Conservation (phyloP, 2,113 vertebrate species). For the Protomyctophum bolini region DNA sequence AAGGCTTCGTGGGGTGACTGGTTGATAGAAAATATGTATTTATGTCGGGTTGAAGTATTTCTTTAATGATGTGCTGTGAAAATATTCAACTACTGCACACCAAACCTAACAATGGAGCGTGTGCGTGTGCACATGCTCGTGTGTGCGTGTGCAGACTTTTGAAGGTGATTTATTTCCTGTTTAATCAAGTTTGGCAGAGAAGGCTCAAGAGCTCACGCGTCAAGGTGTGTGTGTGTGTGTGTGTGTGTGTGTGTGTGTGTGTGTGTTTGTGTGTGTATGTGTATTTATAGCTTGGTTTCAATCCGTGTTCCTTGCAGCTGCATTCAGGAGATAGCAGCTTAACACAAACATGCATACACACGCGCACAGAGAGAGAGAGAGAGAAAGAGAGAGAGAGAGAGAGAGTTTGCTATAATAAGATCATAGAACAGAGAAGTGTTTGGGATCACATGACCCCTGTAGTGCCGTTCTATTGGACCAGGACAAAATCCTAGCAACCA, state of each 20-base stretch:
- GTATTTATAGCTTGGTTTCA: slow-evolving; percentile 68
- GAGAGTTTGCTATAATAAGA: too few species aligned
- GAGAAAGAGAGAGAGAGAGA: too few species aligned
- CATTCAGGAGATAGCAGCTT: slow-evolving; percentile 63
- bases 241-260: slow-evolving; percentile 45
- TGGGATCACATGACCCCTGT: too few species aligned
- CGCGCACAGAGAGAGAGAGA: too few species aligned
- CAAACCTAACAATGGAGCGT: not conserved
- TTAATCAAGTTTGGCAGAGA: slow-evolving; percentile 70
- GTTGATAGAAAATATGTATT: too few species aligned
- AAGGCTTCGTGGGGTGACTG: too few species aligned
- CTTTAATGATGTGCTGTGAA: too few species aligned
- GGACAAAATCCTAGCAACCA: too few species aligned
- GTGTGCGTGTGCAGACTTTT: slow-evolving; percentile 13
- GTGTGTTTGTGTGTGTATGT: slow-evolving; percentile 24
- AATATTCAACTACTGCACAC: too few species aligned
- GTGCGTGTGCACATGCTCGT: not conserved
- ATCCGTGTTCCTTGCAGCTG: slow-evolving; percentile 68
- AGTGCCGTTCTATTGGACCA: too few species aligned
- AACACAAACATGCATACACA: slow-evolving; percentile 26
- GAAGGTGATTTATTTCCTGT: slow-evolving; percentile 67
- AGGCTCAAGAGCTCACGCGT: slow-evolving; percentile 51
- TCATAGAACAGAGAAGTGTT: too few species aligned
- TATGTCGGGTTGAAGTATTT: too few species aligned
- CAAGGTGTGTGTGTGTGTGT: slow-evolving; percentile 57